Conservation (phyloP, 2,113 vertebrate genomes). For the Morone chrysops region DNA sequence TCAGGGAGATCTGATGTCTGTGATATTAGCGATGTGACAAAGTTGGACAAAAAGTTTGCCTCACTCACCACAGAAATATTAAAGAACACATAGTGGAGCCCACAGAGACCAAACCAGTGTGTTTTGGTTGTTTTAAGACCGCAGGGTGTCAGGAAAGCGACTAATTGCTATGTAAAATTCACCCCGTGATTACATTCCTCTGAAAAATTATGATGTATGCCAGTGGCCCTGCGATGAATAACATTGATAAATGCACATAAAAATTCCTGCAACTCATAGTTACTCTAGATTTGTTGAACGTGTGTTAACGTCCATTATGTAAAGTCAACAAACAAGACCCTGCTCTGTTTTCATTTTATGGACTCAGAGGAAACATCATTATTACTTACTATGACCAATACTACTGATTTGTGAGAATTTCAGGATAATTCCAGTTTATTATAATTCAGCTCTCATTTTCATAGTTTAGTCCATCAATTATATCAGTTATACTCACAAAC, state of each 20-base stretch:
- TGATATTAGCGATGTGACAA: conserved; percentile 48
- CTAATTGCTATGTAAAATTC: conserved; percentile 44
- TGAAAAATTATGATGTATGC: conserved; percentile 34
- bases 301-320: background rate
- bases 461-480: no score
- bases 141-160: conserved; percentile 25
- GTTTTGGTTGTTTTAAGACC: conserved; percentile 41
- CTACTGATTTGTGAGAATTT: background rate
- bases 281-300: background rate
- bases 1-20: conserved; percentile 39
- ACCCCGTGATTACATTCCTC: conserved; percentile 30
- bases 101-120: no score
- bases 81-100: background rate
- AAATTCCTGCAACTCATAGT: conserved; percentile 4
- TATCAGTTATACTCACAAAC: no score
- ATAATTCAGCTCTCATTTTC: no score
- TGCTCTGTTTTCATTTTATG: background rate
- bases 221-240: conserved; percentile 4
- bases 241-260: conserved; percentile 8
- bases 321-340: background rate
- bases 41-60: conserved; percentile 30
- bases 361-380: background rate
- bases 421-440: background rate
- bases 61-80: conserved; percentile 24
- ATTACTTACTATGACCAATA: background rate